These are phyloP conservation scores for Sinohyriopsis cumingii DNA, from an alignment of 2,888 invertebrate species.

Conservation along the genomic window DNA sequence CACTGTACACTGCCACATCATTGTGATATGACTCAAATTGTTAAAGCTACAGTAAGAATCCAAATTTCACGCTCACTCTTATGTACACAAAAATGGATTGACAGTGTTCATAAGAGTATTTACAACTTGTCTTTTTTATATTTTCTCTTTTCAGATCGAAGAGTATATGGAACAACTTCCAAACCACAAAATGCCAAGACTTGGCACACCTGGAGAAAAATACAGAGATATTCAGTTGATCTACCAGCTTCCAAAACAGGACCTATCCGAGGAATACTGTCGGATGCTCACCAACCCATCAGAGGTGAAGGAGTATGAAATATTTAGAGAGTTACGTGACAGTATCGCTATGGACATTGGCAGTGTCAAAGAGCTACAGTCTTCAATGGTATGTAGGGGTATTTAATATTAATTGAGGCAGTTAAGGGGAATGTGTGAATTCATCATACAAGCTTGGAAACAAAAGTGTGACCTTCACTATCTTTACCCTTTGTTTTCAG, in stretches of 20 bases:
- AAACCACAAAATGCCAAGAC: slow-evolving; percentile 83
- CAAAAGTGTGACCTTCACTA: not conserved
- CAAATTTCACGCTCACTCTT: too few species aligned
- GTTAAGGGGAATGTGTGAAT: not conserved
- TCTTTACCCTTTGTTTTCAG: not conserved
- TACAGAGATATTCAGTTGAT: slow-evolving; percentile 87
- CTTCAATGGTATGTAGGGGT: slow-evolving; percentile 41
- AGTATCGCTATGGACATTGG: slow-evolving; percentile 97
- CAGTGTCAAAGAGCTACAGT: slow-evolving; percentile 72
- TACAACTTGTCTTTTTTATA: not conserved
- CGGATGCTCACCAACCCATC: slow-evolving; percentile 71
- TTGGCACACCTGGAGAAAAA: slow-evolving; percentile 86
- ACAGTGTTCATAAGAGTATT: too few species aligned
- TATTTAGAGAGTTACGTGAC: slow-evolving; percentile 94
- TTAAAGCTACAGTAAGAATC: too few species aligned
- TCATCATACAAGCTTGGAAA: not conserved
- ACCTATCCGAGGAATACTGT: slow-evolving; percentile 91
- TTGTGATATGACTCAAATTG: too few species aligned
- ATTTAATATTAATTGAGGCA: not conserved
- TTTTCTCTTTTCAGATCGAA: slow-evolving; percentile 80
- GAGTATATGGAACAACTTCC: slow-evolving; percentile 93
- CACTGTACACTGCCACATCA: too few species aligned
- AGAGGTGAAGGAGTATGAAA: slow-evolving; percentile 81
- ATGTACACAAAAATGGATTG: too few species aligned
- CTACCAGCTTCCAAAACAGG: slow-evolving; percentile 86